Percentiles rank a stretch among this genome's conserved stretches.
Conservation (phyloP, 53 echinoderm and acorn worm genomes). For the Arbacia lixula region DNA sequence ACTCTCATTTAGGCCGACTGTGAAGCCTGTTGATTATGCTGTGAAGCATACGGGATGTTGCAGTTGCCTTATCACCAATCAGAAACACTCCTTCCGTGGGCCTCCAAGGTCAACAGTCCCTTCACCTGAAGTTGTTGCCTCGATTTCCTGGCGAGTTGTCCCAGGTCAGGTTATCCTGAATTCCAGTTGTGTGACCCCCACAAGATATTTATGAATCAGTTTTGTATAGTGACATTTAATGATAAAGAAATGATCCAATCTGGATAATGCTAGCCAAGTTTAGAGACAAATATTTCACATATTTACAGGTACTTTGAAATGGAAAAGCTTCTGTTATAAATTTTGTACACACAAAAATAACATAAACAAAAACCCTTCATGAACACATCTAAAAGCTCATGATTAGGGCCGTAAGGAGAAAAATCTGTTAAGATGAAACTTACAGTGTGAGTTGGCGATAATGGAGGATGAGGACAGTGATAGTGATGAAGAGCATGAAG, state of each 20-base stretch:
- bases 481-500: neutral
- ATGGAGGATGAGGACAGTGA: neutral
- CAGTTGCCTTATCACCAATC: too few relatives aligned
- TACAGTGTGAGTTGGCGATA: neutral
- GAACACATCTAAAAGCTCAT: neutral
- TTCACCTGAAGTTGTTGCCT: too few relatives aligned
- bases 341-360: too few relatives aligned
- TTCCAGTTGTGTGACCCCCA: constrained; percentile 11
- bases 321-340: too few relatives aligned
- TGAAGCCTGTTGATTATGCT: too few relatives aligned
- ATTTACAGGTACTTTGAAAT: constrained; percentile 25
- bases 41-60: too few relatives aligned
- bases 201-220: constrained; percentile 11
- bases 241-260: constrained; percentile 10
- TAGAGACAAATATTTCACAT: constrained; percentile 18
- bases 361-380: too few relatives aligned
- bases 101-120: too few relatives aligned
- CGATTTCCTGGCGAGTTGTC: constrained; percentile 21
- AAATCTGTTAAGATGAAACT: neutral
- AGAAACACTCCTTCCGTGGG: too few relatives aligned
- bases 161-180: too few relatives aligned
- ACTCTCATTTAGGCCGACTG: too few relatives aligned
- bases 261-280: constrained; percentile 14
- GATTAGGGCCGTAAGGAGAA: neutral
- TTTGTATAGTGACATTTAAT: constrained; percentile 11